A percentile compares a stretch with the other conserved stretches of the same genome.
These are phyloP conservation scores for Oceanodroma tethys DNA, from an alignment of 2,113 vertebrate genomes.

Conservation along the genomic window DNA sequence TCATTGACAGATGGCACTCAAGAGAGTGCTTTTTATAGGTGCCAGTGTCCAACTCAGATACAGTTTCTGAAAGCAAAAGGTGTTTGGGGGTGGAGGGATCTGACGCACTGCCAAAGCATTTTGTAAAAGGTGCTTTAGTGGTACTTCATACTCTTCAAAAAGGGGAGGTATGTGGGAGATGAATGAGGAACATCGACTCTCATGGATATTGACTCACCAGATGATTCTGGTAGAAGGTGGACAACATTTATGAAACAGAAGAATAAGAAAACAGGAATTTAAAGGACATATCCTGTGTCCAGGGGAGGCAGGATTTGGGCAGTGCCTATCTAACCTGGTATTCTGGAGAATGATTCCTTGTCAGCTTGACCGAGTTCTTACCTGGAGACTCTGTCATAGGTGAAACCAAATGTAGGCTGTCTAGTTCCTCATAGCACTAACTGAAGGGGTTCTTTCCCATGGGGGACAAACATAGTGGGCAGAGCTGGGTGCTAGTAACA, in stretches of 20 bases:
- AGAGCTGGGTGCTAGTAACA: not conserved
- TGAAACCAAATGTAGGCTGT: not conserved
- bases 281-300: not conserved
- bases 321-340: not conserved
- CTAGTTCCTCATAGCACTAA: not conserved
- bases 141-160: not conserved
- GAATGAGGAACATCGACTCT: not conserved
- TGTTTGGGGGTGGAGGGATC: conserved; percentile 51
- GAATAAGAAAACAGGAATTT: not conserved
- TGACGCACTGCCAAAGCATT: conserved; percentile 35
- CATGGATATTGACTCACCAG: not conserved
- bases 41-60: conserved; percentile 13
- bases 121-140: conserved; percentile 36
- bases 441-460: not conserved
- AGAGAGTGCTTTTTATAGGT: conserved; percentile 68
- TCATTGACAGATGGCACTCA: conserved; percentile 44
- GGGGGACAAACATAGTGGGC: not conserved
- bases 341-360: not conserved
- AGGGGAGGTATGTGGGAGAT: not conserved
- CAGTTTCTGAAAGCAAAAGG: conserved; percentile 55
- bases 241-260: not conserved
- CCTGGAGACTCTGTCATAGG: not conserved
- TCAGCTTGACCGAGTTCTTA: not conserved
- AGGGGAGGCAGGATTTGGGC: not conserved
- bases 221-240: not conserved